Conservation (phyloP, 2,113 vertebrate species). For the Microtus richardsoni region DNA sequence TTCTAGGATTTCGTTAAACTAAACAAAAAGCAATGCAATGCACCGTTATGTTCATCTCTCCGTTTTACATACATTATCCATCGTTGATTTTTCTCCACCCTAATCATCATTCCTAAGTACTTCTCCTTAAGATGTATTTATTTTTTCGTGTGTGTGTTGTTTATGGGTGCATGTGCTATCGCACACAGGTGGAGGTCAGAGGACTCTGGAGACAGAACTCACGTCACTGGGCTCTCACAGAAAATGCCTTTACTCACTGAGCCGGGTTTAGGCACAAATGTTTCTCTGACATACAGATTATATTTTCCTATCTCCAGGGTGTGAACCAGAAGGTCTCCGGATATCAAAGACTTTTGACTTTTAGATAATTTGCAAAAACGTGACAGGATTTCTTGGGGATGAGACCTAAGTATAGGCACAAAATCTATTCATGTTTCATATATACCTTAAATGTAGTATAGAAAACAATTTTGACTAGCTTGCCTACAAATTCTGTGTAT, state of each 20-base stretch:
- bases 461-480: background rate
- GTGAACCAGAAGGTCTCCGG: background rate
- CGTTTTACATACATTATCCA: conserved; percentile 4
- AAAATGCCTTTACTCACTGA: background rate
- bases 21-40: background rate
- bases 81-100: background rate
- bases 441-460: background rate
- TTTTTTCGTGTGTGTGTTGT: background rate
- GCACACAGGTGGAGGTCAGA: background rate
- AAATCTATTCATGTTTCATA: background rate
- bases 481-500: too few species aligned
- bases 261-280: background rate
- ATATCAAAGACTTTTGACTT: background rate
- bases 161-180: background rate
- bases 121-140: background rate
- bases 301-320: background rate
- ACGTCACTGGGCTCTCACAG: background rate
- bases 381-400: background rate
- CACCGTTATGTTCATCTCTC: background rate
- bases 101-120: background rate
- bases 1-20: conserved; percentile 7
- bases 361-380: background rate
- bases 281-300: background rate
- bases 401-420: background rate
- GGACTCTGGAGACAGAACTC: background rate